Evolutionary conservation across 2,888 invertebrate species (phyloP), one percentile per base, ranked within the genome.

Genomic region (Aphidius colemani): DNA sequence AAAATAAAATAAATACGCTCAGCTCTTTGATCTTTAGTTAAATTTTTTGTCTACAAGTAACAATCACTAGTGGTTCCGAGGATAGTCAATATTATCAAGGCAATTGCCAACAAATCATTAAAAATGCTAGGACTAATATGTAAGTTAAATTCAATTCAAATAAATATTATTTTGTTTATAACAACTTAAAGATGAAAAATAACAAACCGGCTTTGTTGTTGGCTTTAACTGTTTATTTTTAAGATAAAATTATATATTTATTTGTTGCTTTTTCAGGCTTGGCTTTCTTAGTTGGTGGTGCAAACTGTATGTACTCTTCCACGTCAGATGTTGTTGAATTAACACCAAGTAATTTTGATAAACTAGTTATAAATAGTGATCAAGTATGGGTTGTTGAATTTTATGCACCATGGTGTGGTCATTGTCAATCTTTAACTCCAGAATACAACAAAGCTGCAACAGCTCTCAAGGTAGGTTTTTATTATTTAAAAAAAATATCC

Each of bases 381-480:
- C 89, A 91, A 72, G 85, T 98, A 39, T 98, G 98, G 98, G 84
- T 99, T 64, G 94, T 99, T 1, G 98, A 99, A 78, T 97, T 96
- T 83, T 97, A 88, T 82, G 98, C 98, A 1, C 96, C 97, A 1
- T 98, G 98, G 98, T 98, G 94, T 82, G 95, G 94, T 9, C 94
- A 94, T 78, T 94, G 98, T 83, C 90, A 97, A 82, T 88, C 87
- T 67, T 85, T 99, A 51, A 95, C 91, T 51, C 93, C 96, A 1
- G 98, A 98, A 79, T 98, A 96, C 84, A 89, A 92, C 67, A 98
- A 98, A 85, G 91, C 95, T 59, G 98, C 98, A 2, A 89, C 87
- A 70, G 97, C 96, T 0, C 84, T 99, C 0, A 97, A 96, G 88
- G 94, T 93, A 85, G n/a, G 48, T 59, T 43, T n/a, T 44, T 7